Conservation (phyloP, 1,140 invertebrate species). For the Drosophila tristis region DNA sequence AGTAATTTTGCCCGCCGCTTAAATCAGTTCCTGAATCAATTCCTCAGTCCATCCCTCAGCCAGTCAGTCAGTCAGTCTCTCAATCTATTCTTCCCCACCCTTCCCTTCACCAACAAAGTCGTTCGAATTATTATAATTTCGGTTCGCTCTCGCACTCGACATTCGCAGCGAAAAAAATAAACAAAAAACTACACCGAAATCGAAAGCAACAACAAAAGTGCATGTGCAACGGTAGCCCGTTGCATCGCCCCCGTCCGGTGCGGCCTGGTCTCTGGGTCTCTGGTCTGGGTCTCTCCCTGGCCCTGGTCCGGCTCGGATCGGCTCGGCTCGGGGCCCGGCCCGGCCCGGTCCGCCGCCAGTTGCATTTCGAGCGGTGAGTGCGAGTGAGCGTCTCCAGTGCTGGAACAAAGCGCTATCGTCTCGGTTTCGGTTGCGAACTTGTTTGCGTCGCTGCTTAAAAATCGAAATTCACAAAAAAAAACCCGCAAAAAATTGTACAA, state of each 20-base stretch:
- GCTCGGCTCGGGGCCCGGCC: slow-evolving; percentile 31
- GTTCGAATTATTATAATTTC: slow-evolving; percentile 63
- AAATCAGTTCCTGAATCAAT: slow-evolving; percentile 7
- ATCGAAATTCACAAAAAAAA: slow-evolving; percentile 55
- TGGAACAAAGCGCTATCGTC: slow-evolving; percentile 66
- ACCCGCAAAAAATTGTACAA: slow-evolving; percentile 52
- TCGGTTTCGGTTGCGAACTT: slow-evolving; percentile 59
- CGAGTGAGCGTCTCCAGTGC: slow-evolving; percentile 75
- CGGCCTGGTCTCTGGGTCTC: slow-evolving; percentile 13
- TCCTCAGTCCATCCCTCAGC: slow-evolving; percentile 15
- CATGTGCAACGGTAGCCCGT: slow-evolving; percentile 76
- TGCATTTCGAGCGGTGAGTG: slow-evolving; percentile 82
- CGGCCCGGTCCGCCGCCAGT: slow-evolving; percentile 59
- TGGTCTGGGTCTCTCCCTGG: slow-evolving; percentile 24
- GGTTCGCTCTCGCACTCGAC: slow-evolving; percentile 59
- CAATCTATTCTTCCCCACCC: slow-evolving; percentile 22
- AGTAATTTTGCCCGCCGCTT: no score
- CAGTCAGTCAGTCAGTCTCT: slow-evolving; percentile 5
- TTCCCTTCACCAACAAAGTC: background rate
- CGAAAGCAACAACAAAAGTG: slow-evolving; percentile 59
- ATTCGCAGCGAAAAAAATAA: slow-evolving; percentile 49
- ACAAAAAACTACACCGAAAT: slow-evolving; percentile 51
- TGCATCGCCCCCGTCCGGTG: slow-evolving; percentile 8
- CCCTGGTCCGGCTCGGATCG: slow-evolving; percentile 48
- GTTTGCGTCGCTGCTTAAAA: slow-evolving; percentile 40